Evolutionary conservation across 2,113 vertebrate genomes (phyloP).

Genomic region (Nanger granti): DNA sequence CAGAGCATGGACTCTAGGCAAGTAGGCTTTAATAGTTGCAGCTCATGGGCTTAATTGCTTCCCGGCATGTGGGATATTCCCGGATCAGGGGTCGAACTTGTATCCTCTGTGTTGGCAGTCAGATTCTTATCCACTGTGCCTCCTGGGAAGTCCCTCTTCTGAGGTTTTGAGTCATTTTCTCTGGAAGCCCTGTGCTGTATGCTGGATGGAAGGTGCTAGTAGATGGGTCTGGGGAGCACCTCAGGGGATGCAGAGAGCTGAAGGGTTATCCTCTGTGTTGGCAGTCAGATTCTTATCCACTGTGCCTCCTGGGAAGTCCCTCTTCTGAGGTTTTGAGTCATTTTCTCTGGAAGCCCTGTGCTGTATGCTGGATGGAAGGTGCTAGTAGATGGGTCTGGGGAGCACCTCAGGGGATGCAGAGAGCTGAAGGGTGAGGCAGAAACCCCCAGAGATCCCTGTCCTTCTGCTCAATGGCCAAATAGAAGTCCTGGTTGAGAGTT

Average conservation of each 20-base stretch:
- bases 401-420: fast-evolving
- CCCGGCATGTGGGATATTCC: fast-evolving
- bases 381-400: not conserved
- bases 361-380: not conserved
- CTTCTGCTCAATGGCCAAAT: not conserved
- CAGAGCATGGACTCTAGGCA: not conserved
- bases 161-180: not conserved
- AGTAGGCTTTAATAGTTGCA: not conserved
- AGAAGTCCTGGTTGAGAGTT: not conserved
- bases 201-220: not conserved
- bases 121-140: not conserved
- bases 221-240: too few relatives aligned
- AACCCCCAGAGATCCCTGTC: too few relatives aligned
- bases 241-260: too few relatives aligned
- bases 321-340: not conserved
- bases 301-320: not conserved
- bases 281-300: not conserved
- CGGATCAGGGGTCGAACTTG: fast-evolving
- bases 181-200: not conserved
- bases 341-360: not conserved
- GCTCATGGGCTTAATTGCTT: not conserved
- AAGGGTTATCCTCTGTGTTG: not conserved
- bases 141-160: not conserved
- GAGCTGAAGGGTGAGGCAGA: not conserved
- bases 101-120: not conserved